phyloP scores from a whole-genome alignment of 2,797 vertebrate species.

The Liasis olivaceus region DNA sequence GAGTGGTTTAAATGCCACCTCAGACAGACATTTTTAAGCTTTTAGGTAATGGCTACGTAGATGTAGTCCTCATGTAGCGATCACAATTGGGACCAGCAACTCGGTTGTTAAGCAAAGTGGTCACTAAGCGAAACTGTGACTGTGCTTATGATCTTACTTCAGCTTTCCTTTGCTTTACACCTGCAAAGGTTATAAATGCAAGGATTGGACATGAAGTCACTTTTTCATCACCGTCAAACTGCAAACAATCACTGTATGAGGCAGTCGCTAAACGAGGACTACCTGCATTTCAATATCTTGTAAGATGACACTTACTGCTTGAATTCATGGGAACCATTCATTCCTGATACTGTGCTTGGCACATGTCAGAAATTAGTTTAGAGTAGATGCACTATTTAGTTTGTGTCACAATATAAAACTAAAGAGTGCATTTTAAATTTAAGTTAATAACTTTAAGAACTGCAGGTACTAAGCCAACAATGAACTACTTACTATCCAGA shows the following conservation, averaged over 20 bases:
- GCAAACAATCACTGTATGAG: neutral
- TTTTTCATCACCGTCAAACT: too few relatives aligned
- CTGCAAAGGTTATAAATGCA: too few relatives aligned
- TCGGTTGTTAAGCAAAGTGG: too few relatives aligned
- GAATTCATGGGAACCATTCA: neutral
- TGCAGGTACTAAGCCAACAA: neutral
- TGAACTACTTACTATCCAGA: neutral
- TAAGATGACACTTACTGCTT: neutral
- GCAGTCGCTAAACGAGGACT: neutral
- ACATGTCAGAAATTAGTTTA: neutral
- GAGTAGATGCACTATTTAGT: neutral
- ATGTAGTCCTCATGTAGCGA: too few relatives aligned
- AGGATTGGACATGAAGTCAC: too few relatives aligned
- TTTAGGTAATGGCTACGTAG: too few relatives aligned
- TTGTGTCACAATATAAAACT: neutral
- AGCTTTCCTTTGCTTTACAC: too few relatives aligned
- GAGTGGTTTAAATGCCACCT: too few relatives aligned
- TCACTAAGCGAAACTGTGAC: too few relatives aligned
- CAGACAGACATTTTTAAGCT: too few relatives aligned
- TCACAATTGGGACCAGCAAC: too few relatives aligned
- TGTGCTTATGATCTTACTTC: too few relatives aligned
- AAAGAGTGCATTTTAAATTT: neutral
- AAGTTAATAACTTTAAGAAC: neutral
- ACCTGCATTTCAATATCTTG: neutral
- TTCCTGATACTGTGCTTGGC: neutral